Conservation (phyloP, 2,888 invertebrate species). For the Nemotelus nigrinus region DNA sequence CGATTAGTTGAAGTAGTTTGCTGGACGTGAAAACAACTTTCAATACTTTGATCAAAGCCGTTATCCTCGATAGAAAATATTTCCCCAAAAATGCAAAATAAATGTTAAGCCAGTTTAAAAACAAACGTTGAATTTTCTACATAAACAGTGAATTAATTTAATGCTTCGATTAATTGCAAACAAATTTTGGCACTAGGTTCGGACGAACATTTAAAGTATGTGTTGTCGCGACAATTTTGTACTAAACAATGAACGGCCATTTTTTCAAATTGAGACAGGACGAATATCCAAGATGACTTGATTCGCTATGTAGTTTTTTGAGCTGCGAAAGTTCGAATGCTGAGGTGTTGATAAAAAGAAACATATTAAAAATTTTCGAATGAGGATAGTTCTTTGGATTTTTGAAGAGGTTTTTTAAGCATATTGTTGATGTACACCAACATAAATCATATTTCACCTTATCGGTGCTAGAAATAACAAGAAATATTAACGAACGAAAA, state of each 20-base stretch:
- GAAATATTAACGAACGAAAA: too few species aligned
- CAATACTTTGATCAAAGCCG: too few species aligned
- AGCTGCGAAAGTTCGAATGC: too few species aligned
- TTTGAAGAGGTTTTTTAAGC: too few species aligned
- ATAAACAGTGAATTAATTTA: constrained; percentile 11
- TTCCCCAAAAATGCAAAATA: neutral
- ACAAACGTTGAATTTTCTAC: constrained; percentile 19
- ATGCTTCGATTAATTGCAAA: constrained; percentile 17
- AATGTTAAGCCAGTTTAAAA: neutral
- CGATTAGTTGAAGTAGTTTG: too few species aligned
- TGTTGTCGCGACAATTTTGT: constrained; percentile 42
- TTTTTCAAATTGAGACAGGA: neutral
- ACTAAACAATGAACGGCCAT: constrained; percentile 43
- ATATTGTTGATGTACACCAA: too few species aligned
- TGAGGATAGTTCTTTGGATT: too few species aligned
- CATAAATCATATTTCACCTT: too few species aligned
- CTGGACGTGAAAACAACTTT: too few species aligned
- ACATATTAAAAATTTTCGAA: too few species aligned
- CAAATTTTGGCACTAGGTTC: constrained; percentile 16
- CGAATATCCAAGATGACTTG: neutral
- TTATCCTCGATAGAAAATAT: neutral
- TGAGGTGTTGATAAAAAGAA: too few species aligned
- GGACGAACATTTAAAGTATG: constrained; percentile 21
- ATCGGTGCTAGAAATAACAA: too few species aligned
- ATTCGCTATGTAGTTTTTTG: neutral